phyloP scores from a whole-genome alignment of 2,797 vertebrate genomes.

The Harpagifer antarcticus region DNA sequence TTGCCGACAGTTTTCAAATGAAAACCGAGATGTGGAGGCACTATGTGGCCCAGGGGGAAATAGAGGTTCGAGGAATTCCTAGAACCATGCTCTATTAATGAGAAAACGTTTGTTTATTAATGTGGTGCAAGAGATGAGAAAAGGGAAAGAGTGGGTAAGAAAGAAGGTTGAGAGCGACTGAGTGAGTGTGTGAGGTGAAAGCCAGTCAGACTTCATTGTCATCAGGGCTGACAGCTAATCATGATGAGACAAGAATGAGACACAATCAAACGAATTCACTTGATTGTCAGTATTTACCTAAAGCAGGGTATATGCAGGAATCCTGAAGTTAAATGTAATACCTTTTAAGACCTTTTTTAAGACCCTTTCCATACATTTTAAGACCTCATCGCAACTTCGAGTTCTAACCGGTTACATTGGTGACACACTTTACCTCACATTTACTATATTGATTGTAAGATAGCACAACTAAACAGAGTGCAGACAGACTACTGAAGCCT shows the following conservation, averaged over 20 bases:
- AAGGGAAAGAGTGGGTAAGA: slow-evolving; percentile 16
- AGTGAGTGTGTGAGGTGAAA: slow-evolving; percentile 14
- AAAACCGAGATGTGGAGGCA: slow-evolving; percentile 25
- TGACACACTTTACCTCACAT: no score
- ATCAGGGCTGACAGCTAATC: neutral
- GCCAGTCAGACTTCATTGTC: neutral
- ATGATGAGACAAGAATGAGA: neutral
- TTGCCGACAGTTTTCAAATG: slow-evolving; percentile 33
- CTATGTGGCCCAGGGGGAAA: neutral
- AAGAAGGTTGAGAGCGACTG: neutral
- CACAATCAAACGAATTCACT: neutral
- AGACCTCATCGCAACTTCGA: no score
- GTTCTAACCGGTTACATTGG: no score
- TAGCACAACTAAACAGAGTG: no score
- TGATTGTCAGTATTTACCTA: neutral
- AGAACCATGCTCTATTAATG: slow-evolving; percentile 25
- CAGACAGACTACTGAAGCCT: no score
- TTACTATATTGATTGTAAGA: no score
- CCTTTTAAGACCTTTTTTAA: no score
- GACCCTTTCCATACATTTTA: no score
- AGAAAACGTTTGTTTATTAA: slow-evolving; percentile 22
- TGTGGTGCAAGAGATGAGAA: neutral
- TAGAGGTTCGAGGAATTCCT: slow-evolving; percentile 54
- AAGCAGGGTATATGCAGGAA: neutral
- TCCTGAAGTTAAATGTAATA: no score